Base-by-base conservation (phyloP, 2,113 vertebrate genomes). In the Indicator indicator region DNA sequence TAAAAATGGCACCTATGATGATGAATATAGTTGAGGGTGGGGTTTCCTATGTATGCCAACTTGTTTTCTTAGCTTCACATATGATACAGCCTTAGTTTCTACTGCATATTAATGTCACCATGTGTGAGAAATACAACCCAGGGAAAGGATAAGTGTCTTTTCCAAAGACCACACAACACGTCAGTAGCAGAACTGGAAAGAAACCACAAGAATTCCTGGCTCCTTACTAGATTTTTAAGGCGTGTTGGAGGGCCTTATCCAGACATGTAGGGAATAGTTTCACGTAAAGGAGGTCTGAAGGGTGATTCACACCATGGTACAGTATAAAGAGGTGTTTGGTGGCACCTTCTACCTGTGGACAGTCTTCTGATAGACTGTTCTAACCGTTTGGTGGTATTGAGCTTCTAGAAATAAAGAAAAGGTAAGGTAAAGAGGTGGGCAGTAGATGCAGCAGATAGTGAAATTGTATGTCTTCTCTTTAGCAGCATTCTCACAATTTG, bases 121-220 rank as follows among this genome's bases (percentile, higher is more conserved):
- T 81, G 81, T 88, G 83, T 0, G 2, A 94, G 88, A 94, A 96
- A 92, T 93, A 86, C 94, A 96, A 90, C 20, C 38, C 83, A 92
- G 73, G 75, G 76, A 78, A 83, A 80, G 85, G 52, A 17, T 86
- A 93, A 95, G 65, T 67, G 62, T 83, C n/a, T 93, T 94, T 95
- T 96, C 90, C 76, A 96, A 96, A 88, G 96, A 95, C 96, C 96
- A 96, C 96, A 96, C 95, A 96, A 83, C 75, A 81, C 90, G 86
- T 90, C 80, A 81, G 96, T 95, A 94, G 96, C 92, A 94, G 95
- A 93, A 93, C 54, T 81, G 58, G 58, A 94, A 94, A 83, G 73
- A 96, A 94, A 95, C 94, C 95, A 94, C 96, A 96, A 95, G 90
- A 96, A 96, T 96, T 96, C 16, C 73, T 93, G 93, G 58, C 90